phyloP scores from a whole-genome alignment of 2,888 invertebrate genomes.

The Ennomos quercinarius region DNA sequence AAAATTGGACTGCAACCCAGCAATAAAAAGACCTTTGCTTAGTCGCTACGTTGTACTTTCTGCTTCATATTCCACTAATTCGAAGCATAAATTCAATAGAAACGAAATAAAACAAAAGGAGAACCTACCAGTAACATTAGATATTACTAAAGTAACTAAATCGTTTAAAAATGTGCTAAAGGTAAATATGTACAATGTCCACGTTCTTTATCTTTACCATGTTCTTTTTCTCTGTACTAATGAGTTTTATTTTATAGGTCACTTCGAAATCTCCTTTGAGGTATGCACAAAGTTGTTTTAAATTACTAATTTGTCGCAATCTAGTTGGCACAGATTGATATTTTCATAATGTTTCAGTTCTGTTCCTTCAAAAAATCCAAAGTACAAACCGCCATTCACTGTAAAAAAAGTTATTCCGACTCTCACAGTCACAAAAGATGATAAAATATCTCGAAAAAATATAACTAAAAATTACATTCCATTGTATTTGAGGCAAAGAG shows the following conservation, averaged over 20 bases:
- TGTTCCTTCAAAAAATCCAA: constrained; percentile 48
- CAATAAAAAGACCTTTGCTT: background rate
- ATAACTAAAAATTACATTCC: constrained; percentile 55
- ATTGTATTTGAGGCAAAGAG: constrained; percentile 50
- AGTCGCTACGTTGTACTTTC: background rate
- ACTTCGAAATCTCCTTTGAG: constrained; percentile 54
- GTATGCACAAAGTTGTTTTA: constrained; percentile 44
- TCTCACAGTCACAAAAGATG: constrained; percentile 42
- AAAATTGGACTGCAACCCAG: background rate
- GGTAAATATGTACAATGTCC: constrained; percentile 41
- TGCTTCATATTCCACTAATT: background rate
- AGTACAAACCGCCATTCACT: constrained; percentile 32
- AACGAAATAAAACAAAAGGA: constrained; percentile 3
- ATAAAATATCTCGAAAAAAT: constrained; percentile 27
- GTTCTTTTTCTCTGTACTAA: constrained; percentile 8
- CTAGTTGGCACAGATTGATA: constrained; percentile 26
- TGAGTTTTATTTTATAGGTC: constrained; percentile 56
- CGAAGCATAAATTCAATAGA: background rate
- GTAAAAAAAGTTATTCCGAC: constrained; percentile 42
- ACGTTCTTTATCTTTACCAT: background rate
- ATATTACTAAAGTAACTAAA: constrained; percentile 15
- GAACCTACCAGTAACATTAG: constrained; percentile 3
- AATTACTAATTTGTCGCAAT: constrained; percentile 11
- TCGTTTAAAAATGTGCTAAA: constrained; percentile 43
- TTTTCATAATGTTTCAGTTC: constrained; percentile 49